A percentile compares a stretch with the other conserved stretches of the same genome.
Evolutionary conservation across 2,888 invertebrate species (phyloP).

Genomic region (Drosophila tripunctata): DNA sequence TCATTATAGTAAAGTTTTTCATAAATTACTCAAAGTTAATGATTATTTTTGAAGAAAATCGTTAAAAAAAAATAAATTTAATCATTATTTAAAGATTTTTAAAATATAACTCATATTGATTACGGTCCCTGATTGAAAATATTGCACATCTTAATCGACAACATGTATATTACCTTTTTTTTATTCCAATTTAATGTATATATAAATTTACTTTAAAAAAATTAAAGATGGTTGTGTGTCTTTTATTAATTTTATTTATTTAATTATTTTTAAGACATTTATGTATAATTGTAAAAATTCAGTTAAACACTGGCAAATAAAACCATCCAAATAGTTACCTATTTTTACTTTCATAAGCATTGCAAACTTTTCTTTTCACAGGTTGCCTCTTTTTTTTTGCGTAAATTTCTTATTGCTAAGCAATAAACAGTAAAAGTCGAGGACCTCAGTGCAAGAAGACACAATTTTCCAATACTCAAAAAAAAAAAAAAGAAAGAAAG

Average conservation of each 20-base stretch:
- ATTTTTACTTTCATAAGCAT: constrained; percentile 9
- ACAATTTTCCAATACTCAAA: background rate
- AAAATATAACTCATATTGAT: too few relatives aligned
- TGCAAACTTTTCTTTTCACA: background rate
- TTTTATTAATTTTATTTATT: background rate
- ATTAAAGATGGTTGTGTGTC: too few relatives aligned
- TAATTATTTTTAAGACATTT: background rate
- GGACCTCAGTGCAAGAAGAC: constrained; percentile 39
- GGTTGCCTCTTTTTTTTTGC: constrained; percentile 1
- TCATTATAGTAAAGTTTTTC: too few relatives aligned
- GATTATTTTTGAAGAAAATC: too few relatives aligned
- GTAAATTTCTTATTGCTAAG: constrained; percentile 9
- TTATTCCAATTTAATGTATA: too few relatives aligned
- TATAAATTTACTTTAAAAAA: too few relatives aligned
- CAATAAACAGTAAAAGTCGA: constrained; percentile 47
- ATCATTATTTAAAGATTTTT: too few relatives aligned
- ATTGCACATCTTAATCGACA: too few relatives aligned
- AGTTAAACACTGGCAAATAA: background rate
- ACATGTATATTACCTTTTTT: too few relatives aligned
- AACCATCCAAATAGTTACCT: background rate
- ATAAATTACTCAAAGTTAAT: too few relatives aligned
- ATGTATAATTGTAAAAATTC: background rate
- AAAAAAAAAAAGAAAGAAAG: constrained; percentile 7
- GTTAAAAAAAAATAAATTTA: too few relatives aligned
- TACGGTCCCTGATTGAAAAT: too few relatives aligned